Evolutionary conservation across 2,888 invertebrate species (phyloP).

Genomic region (Caenorhabditis drosophilae): DNA sequence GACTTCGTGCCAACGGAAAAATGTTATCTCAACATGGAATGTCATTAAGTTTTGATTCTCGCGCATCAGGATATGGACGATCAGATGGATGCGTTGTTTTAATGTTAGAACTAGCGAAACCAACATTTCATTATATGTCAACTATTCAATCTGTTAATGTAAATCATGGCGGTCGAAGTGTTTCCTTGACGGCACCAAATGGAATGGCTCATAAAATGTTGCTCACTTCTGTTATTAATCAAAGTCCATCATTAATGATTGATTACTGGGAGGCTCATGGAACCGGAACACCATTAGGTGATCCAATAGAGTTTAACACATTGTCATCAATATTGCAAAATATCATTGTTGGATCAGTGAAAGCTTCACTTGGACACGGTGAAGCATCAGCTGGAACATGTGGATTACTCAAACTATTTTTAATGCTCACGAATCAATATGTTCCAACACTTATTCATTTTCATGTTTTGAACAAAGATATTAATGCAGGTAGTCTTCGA

Average conservation of each 20-base stretch:
- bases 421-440: conserved; percentile 53
- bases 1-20: conserved; percentile 61
- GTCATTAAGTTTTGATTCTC: conserved; percentile 68
- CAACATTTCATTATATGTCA: conserved; percentile 36
- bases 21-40: conserved; percentile 68
- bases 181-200: conserved; percentile 68
- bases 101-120: conserved; percentile 60
- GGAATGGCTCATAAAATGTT: conserved; percentile 60
- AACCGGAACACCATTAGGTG: conserved; percentile 68
- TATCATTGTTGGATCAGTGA: conserved; percentile 47
- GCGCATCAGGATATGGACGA: conserved; percentile 70
- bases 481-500: conserved; percentile 41
- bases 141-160: conserved; percentile 55
- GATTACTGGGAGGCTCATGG: conserved; percentile 69
- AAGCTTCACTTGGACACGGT: conserved; percentile 64
- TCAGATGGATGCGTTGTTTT: conserved; percentile 69
- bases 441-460: conserved; percentile 58
- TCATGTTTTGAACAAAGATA: conserved; percentile 57
- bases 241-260: conserved; percentile 23
- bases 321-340: conserved; percentile 47
- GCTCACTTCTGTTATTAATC: conserved; percentile 32
- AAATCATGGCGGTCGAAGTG: conserved; percentile 68
- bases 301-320: conserved; percentile 67
- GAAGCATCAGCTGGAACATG: conserved; percentile 66
- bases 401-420: conserved; percentile 56